Evolutionary conservation across 1,140 invertebrate genomes (phyloP), one percentile per base, ranked within the genome.

Genomic region (Coenobita brevimanus): DNA sequence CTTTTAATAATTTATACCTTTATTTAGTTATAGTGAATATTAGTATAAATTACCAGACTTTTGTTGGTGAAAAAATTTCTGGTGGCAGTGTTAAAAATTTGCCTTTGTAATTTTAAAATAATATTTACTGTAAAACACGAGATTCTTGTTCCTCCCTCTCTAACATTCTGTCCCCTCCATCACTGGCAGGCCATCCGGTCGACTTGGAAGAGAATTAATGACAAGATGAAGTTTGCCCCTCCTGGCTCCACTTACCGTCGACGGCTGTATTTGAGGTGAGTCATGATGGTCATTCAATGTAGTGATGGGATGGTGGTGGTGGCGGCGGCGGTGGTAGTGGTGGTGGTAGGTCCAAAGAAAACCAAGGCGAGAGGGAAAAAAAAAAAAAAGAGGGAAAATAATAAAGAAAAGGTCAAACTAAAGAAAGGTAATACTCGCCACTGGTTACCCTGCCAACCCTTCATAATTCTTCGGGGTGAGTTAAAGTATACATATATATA

Each of bases 401-500:
- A 71, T 27, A 71, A 71, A 50, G 46, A 50, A 24, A 67, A 67
- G 62, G 2, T 24, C 17, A 13, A 27, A 30, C 0, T 27, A 2
- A 71, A 71, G 30, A 62, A 62, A 62, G 30, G 30, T 30, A 1
- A 24, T 15, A 33, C 4, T 71, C 36, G 36, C 10, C 33, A 71
- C n/a, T 33, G 24, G 15, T 36, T 21, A 30, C 15, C n/a, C 33
- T 71, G 43, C 6, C 36, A 43, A 0, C 2, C 46, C 6, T 50
- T 54, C 46, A 24, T 36, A 41, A 33, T 27, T 2, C 13, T n/a
- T 33, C 15, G 71, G 21, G 13, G 71, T 43, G 36, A 76, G 21
- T 43, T 24, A 17, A 21, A 36, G 24, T 71, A 82, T 82, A 69
- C 69, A 71, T 82, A 71, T 71, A 82, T 82, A 82, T 71, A 67